Base-by-base conservation (phyloP, 1,140 invertebrate species). In the Bombus picipes region DNA sequence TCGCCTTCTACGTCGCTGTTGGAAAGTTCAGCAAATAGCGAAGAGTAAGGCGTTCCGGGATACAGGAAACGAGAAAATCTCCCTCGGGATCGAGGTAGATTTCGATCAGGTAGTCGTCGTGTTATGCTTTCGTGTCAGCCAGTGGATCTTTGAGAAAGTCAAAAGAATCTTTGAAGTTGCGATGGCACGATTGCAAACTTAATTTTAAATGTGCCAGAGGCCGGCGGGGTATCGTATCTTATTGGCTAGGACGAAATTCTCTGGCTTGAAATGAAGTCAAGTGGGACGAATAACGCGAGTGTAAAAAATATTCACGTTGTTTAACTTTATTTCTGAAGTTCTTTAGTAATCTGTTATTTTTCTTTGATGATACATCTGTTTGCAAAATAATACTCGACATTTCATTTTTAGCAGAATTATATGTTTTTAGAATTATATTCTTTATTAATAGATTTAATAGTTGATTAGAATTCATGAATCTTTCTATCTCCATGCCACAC, bases 81-180 rank as follows among this genome's bases (percentile, higher is more conserved):
- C 77, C 81, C 72, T 25, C 59, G 65, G 57, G 77, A 74, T 80
- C 53, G 68, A 39, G 68, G 76, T 73, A 82, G 81, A 87, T 90
- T 90, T 62, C 78, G 53, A 87, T 89, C 86, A 86, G 84, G 84
- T 85, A 88, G 80, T 66, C 53, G 68, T 62, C 74, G 57, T 22
- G 85, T 77, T 88, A 81, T 81, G 53, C 73, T 22, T 43, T 9
- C 22, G 65, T 22, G 22, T 57, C 62, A 65, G 59, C 22, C 9
- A 59, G 18, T 34, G 70, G 77, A 65, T 71, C 82, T 87, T 80
- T 66, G 72, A 86, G 81, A 91, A 86, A 89, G 89, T 87, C 91
- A 86, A 77, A 79, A 80, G 87, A 68, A 41, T 80, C 91, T 89
- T 87, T 90, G 87, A 86, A 82, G 78, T 86, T 32, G 59, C 66